Conservation (phyloP, 92 coral and sea anemone genomes). For the Phenganax marumi region DNA sequence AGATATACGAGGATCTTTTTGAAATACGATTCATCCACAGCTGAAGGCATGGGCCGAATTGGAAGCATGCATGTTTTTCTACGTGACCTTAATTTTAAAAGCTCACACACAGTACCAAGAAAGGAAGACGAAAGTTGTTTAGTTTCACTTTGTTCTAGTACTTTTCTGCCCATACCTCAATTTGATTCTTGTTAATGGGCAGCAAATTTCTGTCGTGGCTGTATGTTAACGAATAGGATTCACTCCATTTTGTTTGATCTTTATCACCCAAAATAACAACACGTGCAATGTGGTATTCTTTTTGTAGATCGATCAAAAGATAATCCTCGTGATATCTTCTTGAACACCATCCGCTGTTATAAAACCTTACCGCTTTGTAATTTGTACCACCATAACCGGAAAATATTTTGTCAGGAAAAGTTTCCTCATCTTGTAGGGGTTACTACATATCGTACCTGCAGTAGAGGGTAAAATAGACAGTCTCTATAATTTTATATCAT, state of each 20-base stretch:
- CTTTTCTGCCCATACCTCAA: too few relatives aligned
- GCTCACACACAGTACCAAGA: too few relatives aligned
- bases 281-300: conserved; percentile 2
- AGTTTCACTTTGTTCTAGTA: too few relatives aligned
- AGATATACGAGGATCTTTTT: too few relatives aligned
- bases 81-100: too few relatives aligned
- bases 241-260: conserved; percentile 1
- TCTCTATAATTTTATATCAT: not conserved
- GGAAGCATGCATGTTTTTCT: too few relatives aligned
- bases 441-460: not conserved
- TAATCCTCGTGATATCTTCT: not conserved
- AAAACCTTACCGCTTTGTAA: not conserved
- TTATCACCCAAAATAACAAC: not conserved
- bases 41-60: too few relatives aligned
- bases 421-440: not conserved
- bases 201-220: not conserved
- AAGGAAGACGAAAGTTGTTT: too few relatives aligned
- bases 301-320: not conserved
- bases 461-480: not conserved
- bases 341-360: not conserved
- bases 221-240: not conserved
- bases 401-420: not conserved
- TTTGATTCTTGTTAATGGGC: too few relatives aligned
- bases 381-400: not conserved
- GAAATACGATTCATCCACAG: too few relatives aligned